Percentiles rank a stretch among this genome's conserved stretches.
These are phyloP conservation scores for Penaeus vannamei DNA, from an alignment of 1,140 invertebrate species.

Conservation along the genomic window DNA sequence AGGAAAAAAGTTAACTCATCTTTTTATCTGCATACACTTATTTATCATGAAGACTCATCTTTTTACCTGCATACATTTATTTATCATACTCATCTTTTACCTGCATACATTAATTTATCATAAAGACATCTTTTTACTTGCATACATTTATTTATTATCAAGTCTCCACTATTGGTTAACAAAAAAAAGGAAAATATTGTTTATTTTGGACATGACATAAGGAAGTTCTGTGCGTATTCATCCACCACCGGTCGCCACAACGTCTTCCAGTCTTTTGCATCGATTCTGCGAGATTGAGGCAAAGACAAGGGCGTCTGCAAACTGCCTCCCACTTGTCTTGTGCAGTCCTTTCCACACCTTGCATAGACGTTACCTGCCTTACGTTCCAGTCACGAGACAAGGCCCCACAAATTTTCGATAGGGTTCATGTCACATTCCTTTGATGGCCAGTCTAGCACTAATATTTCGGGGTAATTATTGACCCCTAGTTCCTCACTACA, in stretches of 20 bases:
- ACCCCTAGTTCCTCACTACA: slow-evolving; percentile 13
- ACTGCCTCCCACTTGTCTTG: slow-evolving; percentile 2
- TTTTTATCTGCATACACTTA: no score
- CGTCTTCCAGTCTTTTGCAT: not conserved
- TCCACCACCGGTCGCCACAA: not conserved
- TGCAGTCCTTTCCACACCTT: not conserved
- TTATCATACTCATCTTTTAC: no score
- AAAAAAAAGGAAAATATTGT: no score
- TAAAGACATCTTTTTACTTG: no score
- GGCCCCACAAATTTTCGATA: slow-evolving; percentile 23
- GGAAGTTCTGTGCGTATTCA: no score
- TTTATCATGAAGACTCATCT: no score
- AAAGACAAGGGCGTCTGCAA: not conserved
- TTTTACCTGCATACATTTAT: no score
- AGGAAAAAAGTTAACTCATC: no score
- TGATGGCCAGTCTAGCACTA: slow-evolving; percentile 7
- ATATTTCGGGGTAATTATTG: not conserved
- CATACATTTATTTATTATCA: no score
- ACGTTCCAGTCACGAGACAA: not conserved
- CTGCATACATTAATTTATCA: no score
- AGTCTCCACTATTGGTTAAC: no score
- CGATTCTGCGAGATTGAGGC: not conserved
- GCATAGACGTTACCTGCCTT: not conserved
- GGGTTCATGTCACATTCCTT: slow-evolving; percentile 26
- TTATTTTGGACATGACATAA: no score